Evolutionary conservation across 1,140 invertebrate genomes (phyloP).

Genomic region (Polypedilum pembai): DNA sequence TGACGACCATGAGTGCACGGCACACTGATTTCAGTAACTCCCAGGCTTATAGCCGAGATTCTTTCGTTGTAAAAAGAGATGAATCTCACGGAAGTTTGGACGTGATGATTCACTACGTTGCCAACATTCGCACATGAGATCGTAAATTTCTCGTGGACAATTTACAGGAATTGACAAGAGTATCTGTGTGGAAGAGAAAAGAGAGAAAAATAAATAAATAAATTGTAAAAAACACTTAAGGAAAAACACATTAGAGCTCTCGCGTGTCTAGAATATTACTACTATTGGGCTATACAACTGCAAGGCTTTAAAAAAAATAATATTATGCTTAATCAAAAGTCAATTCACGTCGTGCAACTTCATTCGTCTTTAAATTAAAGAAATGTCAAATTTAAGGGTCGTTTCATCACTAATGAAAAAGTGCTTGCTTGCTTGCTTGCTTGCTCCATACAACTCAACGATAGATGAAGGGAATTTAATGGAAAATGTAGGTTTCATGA

Average conservation of each 20-base stretch:
- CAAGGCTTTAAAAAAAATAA: neutral
- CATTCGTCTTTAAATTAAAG: slow-evolving; percentile 26
- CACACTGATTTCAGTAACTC: slow-evolving; percentile 24
- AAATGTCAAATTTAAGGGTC: slow-evolving; percentile 28
- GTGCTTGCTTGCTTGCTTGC: neutral
- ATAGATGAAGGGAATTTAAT: no score
- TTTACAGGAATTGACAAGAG: slow-evolving; percentile 68
- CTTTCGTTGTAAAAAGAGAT: slow-evolving; percentile 84
- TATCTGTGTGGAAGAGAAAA: slow-evolving; percentile 46
- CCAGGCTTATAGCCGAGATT: slow-evolving; percentile 71
- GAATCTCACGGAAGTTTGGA: slow-evolving; percentile 86
- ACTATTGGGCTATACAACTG: neutral
- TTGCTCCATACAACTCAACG: neutral
- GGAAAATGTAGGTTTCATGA: no score
- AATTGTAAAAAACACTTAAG: neutral
- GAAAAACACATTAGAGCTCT: neutral
- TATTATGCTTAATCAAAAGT: neutral
- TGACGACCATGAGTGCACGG: slow-evolving; percentile 23
- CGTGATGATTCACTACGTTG: slow-evolving; percentile 72
- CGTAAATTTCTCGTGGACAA: slow-evolving; percentile 85
- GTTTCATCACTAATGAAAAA: slow-evolving; percentile 18
- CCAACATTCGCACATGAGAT: slow-evolving; percentile 92
- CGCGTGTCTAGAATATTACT: neutral
- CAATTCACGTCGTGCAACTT: slow-evolving; percentile 19
- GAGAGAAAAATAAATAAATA: neutral